phyloP scores from a whole-genome alignment of 2,797 vertebrate genomes.

The Columba guinea region DNA sequence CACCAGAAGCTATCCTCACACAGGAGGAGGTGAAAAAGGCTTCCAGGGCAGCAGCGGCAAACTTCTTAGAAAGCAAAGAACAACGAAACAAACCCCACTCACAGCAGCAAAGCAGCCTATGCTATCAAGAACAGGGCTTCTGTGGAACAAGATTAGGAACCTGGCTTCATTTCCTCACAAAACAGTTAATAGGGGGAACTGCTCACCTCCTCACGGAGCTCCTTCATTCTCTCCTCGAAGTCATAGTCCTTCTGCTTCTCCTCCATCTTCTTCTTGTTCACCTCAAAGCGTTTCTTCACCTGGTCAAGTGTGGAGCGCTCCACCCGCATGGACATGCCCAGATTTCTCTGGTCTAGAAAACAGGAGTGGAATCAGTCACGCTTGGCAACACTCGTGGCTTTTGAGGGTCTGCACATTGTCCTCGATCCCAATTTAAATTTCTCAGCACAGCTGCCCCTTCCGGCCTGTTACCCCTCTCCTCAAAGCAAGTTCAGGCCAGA shows the following conservation, averaged over 20 bases:
- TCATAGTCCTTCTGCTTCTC: slow-evolving; percentile 99
- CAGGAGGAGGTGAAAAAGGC: background rate
- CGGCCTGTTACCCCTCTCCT: background rate
- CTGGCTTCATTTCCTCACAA: background rate
- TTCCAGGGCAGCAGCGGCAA: background rate
- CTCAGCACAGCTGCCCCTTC: background rate
- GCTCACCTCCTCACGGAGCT: slow-evolving; percentile 92
- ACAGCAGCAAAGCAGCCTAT: background rate
- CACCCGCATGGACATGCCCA: slow-evolving; percentile 98
- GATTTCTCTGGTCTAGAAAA: slow-evolving; percentile 90
- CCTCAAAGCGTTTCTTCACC: slow-evolving; percentile 96
- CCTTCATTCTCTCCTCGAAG: slow-evolving; percentile 98
- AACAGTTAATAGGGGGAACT: background rate
- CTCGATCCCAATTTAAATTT: background rate
- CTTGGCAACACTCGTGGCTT: background rate
- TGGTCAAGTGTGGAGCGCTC: slow-evolving; percentile 97
- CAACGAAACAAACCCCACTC: background rate
- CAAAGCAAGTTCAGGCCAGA: background rate
- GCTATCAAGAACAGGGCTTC: background rate
- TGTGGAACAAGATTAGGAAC: background rate
- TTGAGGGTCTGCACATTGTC: background rate
- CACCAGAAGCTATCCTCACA: background rate
- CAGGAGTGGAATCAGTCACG: background rate
- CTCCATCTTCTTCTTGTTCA: slow-evolving; percentile 98
- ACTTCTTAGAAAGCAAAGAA: background rate